A percentile compares a stretch with the other conserved stretches of the same genome.
These are phyloP conservation scores for Synanthedon tipuliformis DNA, from an alignment of 2,888 invertebrate genomes.

Conservation along the genomic window DNA sequence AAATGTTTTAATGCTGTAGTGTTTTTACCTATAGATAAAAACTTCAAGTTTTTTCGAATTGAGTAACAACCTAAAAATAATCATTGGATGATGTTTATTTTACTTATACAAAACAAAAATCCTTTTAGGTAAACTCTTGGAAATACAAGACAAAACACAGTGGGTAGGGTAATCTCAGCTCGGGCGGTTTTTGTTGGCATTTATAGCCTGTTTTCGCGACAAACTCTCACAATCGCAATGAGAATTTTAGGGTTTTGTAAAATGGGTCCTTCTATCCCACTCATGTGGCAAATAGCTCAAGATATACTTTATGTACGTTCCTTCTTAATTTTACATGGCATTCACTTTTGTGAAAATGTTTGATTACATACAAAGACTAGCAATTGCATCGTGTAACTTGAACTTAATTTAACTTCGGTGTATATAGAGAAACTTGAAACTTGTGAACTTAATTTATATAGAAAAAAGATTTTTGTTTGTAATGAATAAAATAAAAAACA, in stretches of 20 bases:
- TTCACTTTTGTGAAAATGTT: not conserved
- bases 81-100: not conserved
- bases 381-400: no score
- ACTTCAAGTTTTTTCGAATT: no score
- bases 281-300: not conserved
- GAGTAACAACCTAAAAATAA: not conserved
- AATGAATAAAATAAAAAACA: no score
- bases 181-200: slow-evolving; percentile 34
- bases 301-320: not conserved
- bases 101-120: not conserved
- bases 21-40: no score
- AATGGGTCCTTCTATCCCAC: slow-evolving; percentile 38
- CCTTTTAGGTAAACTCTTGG: not conserved
- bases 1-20: no score
- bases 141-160: not conserved
- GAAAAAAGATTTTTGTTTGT: no score
- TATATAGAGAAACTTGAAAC: no score
- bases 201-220: slow-evolving; percentile 39
- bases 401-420: no score
- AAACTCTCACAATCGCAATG: slow-evolving; percentile 38
- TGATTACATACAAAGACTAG: no score
- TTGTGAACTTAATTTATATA: no score
- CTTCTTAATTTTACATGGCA: not conserved
- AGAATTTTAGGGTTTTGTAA: slow-evolving; percentile 36
- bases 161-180: slow-evolving; percentile 21